Conservation (phyloP, 2,797 vertebrate species). For the Lophius americanus region DNA sequence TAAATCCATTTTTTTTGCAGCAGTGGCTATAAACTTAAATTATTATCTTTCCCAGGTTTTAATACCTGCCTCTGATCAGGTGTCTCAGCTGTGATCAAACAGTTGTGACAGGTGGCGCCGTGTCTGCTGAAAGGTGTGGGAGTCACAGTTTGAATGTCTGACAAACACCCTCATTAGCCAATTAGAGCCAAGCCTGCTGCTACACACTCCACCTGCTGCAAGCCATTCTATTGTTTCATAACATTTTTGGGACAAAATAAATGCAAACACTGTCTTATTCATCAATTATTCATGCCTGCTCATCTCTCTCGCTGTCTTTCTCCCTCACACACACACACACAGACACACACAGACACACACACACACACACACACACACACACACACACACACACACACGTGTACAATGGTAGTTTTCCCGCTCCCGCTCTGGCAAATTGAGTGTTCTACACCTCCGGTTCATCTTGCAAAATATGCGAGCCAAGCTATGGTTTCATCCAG, state of each 20-base stretch:
- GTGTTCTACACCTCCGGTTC: constrained; percentile 45
- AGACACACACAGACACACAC: constrained; percentile 23
- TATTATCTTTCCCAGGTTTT: no score
- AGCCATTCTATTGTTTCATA: constrained; percentile 59
- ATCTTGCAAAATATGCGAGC: constrained; percentile 22
- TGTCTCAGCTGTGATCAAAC: constrained; percentile 35
- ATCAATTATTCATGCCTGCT: constrained; percentile 64
- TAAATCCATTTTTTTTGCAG: no score
- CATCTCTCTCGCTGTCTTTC: constrained; percentile 25
- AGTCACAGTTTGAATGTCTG: constrained; percentile 33
- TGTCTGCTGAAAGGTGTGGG: constrained; percentile 35
- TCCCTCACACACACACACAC: constrained; percentile 10
- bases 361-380: constrained; percentile 27
- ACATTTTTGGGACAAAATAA: constrained; percentile 51
- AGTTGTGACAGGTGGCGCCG: background rate
- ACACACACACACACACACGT: constrained; percentile 28
- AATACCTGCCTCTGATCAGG: constrained; percentile 15
- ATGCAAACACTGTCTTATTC: constrained; percentile 65
- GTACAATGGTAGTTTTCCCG: constrained; percentile 64
- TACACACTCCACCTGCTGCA: constrained; percentile 24
- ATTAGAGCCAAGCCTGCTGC: constrained; percentile 52
- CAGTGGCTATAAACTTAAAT: no score
- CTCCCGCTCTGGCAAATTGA: constrained; percentile 26
- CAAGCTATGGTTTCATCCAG: constrained; percentile 23
- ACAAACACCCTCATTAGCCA: constrained; percentile 43